These are phyloP conservation scores for Pollimyrus isidori DNA, from an alignment of 2,113 vertebrate genomes.

Conservation along the genomic window DNA sequence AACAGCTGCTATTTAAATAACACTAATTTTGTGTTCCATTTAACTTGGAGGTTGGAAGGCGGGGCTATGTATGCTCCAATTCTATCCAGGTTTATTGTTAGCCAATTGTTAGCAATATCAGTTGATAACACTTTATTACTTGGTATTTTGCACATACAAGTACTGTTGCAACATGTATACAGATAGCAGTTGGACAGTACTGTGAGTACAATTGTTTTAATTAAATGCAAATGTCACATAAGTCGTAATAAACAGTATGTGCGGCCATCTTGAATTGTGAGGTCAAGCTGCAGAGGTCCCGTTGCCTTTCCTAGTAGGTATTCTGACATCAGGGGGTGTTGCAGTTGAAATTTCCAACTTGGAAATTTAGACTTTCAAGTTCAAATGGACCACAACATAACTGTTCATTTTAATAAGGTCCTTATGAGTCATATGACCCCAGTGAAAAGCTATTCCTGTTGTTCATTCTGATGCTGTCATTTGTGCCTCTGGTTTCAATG, in stretches of 20 bases:
- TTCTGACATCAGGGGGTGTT: neutral
- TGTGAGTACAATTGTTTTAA: neutral
- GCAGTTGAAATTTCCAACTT: neutral
- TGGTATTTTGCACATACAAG: neutral
- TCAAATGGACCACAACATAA: neutral
- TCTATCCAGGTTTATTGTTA: neutral
- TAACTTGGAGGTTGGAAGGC: neutral
- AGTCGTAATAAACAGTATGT: neutral
- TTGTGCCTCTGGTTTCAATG: neutral
- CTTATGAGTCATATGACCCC: neutral
- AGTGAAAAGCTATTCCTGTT: neutral
- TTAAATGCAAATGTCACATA: neutral
- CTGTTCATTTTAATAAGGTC: neutral
- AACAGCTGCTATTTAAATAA: neutral
- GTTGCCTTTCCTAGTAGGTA: neutral
- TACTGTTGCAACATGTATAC: neutral
- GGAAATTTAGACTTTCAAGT: neutral
- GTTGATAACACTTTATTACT: neutral
- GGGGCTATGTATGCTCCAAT: neutral
- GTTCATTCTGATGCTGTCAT: neutral
- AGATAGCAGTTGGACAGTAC: neutral
- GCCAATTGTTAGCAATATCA: neutral
- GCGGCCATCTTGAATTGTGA: neutral
- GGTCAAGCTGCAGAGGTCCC: neutral
- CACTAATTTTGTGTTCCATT: neutral